Conservation (phyloP, 2,113 vertebrate species). For the Peucedramus taeniatus region DNA sequence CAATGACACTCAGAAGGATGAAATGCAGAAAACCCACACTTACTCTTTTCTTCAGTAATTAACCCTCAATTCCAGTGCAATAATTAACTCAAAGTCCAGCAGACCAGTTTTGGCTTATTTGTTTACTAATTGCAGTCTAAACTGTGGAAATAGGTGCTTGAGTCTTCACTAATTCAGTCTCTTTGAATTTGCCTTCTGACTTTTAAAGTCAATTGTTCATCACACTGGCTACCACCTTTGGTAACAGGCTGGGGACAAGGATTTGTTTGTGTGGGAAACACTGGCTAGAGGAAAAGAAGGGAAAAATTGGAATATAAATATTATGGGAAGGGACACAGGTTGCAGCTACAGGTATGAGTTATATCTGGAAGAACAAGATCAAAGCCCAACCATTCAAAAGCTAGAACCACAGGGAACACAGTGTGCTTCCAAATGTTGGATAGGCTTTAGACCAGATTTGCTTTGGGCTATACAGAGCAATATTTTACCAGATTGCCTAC, state of each 20-base stretch:
- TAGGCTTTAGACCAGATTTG: not conserved
- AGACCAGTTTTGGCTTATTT: not conserved
- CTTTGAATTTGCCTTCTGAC: not conserved
- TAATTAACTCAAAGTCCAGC: not conserved
- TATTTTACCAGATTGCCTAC: not conserved
- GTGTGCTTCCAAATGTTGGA: not conserved
- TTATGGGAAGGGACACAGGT: not conserved
- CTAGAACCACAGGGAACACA: not conserved
- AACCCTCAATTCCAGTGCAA: not conserved
- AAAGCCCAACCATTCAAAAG: not conserved
- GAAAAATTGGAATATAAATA: not conserved
- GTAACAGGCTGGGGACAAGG: accelerated
- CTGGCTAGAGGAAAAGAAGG: not conserved
- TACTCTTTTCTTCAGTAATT: not conserved
- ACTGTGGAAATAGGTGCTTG: not conserved
- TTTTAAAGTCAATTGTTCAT: not conserved
- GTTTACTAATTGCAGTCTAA: not conserved
- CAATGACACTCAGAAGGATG: not conserved
- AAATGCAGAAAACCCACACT: not conserved
- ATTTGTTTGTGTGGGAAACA: not conserved
- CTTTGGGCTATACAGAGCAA: not conserved
- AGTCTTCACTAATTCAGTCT: not conserved
- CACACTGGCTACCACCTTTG: accelerated
- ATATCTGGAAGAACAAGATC: not conserved
- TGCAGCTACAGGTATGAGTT: not conserved